Conservation (phyloP, 2,797 vertebrate species). For the Lemur catta region DNA sequence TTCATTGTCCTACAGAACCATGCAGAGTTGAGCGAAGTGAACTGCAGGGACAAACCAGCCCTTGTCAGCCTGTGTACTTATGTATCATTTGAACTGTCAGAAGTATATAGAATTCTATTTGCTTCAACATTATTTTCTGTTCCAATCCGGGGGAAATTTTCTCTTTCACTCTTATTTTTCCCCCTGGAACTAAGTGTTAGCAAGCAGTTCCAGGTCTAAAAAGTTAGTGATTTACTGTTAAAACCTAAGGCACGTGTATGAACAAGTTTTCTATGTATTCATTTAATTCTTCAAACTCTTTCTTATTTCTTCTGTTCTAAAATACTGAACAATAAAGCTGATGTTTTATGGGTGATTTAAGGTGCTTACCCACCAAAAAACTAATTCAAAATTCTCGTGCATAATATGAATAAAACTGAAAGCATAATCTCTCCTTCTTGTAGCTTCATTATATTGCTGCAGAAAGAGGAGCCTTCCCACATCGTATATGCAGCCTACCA, state of each 20-base stretch:
- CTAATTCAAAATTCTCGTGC: constrained; percentile 74
- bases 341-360: constrained; percentile 79
- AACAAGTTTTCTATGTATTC: constrained; percentile 78
- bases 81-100: constrained; percentile 89
- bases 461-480: constrained; percentile 56
- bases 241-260: constrained; percentile 69
- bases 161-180: constrained; percentile 51
- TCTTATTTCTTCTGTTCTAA: constrained; percentile 71
- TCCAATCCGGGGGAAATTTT: constrained; percentile 75
- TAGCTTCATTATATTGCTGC: constrained; percentile 71
- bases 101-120: constrained; percentile 86
- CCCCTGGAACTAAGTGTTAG: constrained; percentile 76
- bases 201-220: constrained; percentile 72
- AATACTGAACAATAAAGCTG: constrained; percentile 75
- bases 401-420: constrained; percentile 79
- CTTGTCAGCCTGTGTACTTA: constrained; percentile 88
- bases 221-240: constrained; percentile 80
- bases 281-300: constrained; percentile 74
- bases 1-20: constrained; percentile 90
- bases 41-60: constrained; percentile 87
- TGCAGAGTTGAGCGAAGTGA: constrained; percentile 88
- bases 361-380: constrained; percentile 72
- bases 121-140: constrained; percentile 84
- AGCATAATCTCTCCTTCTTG: constrained; percentile 69
- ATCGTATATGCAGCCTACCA: neutral